These are phyloP conservation scores for Macrocentrus cingulum DNA, from an alignment of 1,140 invertebrate genomes.

Conservation along the genomic window DNA sequence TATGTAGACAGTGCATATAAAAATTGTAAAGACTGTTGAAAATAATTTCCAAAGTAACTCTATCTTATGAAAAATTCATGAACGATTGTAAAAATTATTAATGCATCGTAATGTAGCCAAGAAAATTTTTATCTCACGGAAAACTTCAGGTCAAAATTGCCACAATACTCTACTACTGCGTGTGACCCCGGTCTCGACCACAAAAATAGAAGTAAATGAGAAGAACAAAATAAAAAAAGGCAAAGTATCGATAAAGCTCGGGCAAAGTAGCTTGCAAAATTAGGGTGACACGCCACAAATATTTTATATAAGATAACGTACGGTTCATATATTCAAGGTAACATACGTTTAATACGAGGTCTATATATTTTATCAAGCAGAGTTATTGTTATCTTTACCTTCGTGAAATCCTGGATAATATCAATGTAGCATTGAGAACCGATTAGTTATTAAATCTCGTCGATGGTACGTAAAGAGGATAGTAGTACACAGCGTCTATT, in stretches of 20 bases:
- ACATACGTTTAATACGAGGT: constrained; percentile 22
- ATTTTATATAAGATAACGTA: constrained; percentile 8
- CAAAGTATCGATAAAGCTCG: constrained; percentile 18
- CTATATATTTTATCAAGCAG: constrained; percentile 33
- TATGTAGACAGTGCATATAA: no score
- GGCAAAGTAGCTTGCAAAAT: constrained; percentile 25
- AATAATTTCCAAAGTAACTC: no score
- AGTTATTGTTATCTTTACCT: constrained; percentile 56
- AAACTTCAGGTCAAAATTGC: no score
- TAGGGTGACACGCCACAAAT: constrained; percentile 25
- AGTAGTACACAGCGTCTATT: no score
- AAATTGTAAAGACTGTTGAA: no score
- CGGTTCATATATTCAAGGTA: constrained; percentile 15
- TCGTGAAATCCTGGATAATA: constrained; percentile 60
- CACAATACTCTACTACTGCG: no score
- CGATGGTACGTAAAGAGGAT: constrained; percentile 21
- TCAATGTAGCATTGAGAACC: constrained; percentile 59
- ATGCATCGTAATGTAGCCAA: no score
- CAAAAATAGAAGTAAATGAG: constrained; percentile 9
- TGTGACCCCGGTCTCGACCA: no score
- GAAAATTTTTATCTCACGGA: no score
- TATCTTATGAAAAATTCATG: no score
- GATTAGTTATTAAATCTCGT: constrained; percentile 53
- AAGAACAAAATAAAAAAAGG: constrained; percentile 19
- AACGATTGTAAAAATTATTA: no score